Evolutionary conservation across 30 jellyfish, hydroid and myxozoan genomes (phyloP), one percentile per base, ranked within the genome.

Genomic region (Sanderia malayensis): DNA sequence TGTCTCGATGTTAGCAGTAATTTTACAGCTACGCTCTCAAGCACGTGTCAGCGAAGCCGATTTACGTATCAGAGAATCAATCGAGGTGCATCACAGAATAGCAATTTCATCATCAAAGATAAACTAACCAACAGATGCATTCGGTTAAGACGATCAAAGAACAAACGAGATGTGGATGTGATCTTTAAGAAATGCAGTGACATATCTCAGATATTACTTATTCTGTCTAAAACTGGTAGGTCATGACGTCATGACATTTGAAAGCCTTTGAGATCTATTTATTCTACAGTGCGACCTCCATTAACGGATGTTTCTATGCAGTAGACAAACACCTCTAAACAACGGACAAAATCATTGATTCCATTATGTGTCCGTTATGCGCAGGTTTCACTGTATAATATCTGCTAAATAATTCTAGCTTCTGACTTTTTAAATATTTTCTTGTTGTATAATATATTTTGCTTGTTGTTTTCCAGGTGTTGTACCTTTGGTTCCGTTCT

Each of bases 101-200:
- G 73, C 24, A 84, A 61, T 27, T 53, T 80, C 41, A 83, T 90
- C 25, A 65, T 90, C 69, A 90, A 83, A 31, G 86, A 83, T 57
- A 80, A 63, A 30, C 57, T 22, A 1, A 82, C 62, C 41, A 95
- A 93, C 49, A 59, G 62, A 33, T 90, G 97, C 74, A 92, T 92
- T 30, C 77, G 90, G 2, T 30, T 90, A 19, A 64, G 46, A 22
- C 44, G 83, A 31, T 73, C 44, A 21, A 63, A 63, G 60, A 44
- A 26, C 3, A 70, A 44, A 19, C 73, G 69, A 11, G 53, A 67
- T 31, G 44, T 90, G 21, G 31, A 57, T 17, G 78, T 89, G 27
- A 60, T 45, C 18, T 86, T 95, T 68, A 83, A 75, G 59, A 70
- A 63, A 32, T 90, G 97, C 53, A 74, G 71, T 13, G 77, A 61